phyloP scores from a whole-genome alignment of 2,113 vertebrate species.

The Elgaria multicarinata region DNA sequence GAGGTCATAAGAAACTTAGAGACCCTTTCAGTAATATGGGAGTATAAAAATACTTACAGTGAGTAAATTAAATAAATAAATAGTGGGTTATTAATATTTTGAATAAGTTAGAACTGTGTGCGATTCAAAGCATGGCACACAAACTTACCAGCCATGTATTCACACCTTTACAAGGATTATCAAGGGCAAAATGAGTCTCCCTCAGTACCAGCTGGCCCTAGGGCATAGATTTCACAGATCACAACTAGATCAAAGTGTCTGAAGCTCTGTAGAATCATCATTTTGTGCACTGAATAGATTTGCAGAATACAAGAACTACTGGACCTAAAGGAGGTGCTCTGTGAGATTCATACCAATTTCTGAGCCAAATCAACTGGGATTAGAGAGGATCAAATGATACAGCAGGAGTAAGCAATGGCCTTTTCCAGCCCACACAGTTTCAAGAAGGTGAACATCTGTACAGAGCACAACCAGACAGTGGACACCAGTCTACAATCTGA shows the following conservation, averaged over 20 bases:
- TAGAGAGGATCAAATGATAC: not conserved
- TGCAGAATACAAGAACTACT: not conserved
- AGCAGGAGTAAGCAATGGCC: not conserved
- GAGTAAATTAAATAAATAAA: not conserved
- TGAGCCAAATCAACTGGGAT: not conserved
- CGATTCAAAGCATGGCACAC: not conserved
- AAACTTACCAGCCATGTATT: not conserved
- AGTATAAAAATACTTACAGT: too few species aligned
- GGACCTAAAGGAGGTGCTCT: not conserved
- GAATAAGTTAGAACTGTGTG: not conserved
- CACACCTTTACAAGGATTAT: not conserved
- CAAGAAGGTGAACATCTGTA: conserved; percentile 28
- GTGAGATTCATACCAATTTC: conserved; percentile 30
- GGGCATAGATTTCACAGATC: not conserved
- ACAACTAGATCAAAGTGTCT: not conserved
- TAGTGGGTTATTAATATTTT: not conserved
- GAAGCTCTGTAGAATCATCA: not conserved
- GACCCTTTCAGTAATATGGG: too few species aligned
- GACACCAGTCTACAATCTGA: not conserved
- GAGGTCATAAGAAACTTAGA: too few species aligned
- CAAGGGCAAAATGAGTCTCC: not conserved
- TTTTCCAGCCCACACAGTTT: conserved; percentile 21
- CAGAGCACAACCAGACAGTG: conserved; percentile 8
- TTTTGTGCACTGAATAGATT: not conserved
- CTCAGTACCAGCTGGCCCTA: not conserved